These are phyloP conservation scores for Zosterops borbonicus DNA, from an alignment of 2,113 vertebrate species.

Conservation along the genomic window DNA sequence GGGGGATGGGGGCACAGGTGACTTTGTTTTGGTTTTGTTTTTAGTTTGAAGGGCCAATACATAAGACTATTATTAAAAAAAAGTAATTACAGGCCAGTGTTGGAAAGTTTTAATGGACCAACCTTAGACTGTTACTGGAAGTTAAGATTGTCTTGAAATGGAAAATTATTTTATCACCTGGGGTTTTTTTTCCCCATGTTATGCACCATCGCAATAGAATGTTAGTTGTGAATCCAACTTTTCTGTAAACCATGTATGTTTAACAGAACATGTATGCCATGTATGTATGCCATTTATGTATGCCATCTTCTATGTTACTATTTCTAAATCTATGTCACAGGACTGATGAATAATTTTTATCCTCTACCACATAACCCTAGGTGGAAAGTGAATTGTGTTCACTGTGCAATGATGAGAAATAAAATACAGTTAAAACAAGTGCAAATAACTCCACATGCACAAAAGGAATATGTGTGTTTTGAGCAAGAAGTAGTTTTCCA, in stretches of 20 bases:
- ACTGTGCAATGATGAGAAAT: not conserved
- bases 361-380: not conserved
- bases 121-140: not conserved
- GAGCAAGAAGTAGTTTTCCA: not conserved
- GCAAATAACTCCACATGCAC: not conserved
- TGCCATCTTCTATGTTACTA: not conserved
- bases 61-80: not conserved
- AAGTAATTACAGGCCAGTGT: not conserved
- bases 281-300: no score
- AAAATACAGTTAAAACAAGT: not conserved
- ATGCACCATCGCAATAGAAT: not conserved
- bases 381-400: not conserved
- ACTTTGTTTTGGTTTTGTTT: not conserved
- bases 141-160: not conserved
- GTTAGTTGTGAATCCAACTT: not conserved
- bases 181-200: not conserved
- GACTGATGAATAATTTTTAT: not conserved
- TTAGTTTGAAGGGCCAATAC: not conserved
- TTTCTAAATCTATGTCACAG: not conserved
- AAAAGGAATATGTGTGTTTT: not conserved
- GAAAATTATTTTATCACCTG: not conserved
- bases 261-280: not conserved
- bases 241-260: not conserved
- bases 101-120: not conserved
- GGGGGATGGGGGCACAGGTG: fast-evolving